Evolutionary conservation across 2,888 invertebrate species (phyloP).

Genomic region (Mactromeris polynyma): DNA sequence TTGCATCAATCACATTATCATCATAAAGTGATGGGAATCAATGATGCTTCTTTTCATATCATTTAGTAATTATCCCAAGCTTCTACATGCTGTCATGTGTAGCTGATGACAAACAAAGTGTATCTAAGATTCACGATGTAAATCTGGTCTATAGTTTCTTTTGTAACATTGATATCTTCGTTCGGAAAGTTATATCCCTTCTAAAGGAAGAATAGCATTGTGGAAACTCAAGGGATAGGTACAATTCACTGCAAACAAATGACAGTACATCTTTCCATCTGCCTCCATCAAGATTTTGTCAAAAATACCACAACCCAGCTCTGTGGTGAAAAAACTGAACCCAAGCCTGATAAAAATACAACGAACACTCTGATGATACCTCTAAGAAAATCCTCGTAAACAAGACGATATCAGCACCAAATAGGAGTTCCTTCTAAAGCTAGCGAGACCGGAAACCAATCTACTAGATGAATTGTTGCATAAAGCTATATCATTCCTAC

Average conservation of each 20-base stretch:
- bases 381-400: background rate
- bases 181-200: background rate
- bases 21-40: conserved; percentile 39
- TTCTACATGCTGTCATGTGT: background rate
- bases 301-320: conserved; percentile 18
- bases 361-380: background rate
- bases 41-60: conserved; percentile 37
- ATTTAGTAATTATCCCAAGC: background rate
- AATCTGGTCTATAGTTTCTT: background rate
- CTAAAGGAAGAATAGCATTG: conserved; percentile 26
- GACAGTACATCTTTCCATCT: conserved; percentile 20
- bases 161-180: background rate
- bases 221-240: background rate
- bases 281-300: conserved; percentile 26
- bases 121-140: background rate
- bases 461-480: background rate
- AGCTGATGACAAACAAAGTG: background rate
- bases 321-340: background rate
- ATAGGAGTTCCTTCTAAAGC: background rate
- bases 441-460: background rate
- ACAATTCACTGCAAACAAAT: conserved; percentile 18
- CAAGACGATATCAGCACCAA: background rate
- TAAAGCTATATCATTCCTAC: conserved; percentile 45
- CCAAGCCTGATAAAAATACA: background rate
- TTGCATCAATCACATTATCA: conserved; percentile 3